phyloP scores from a whole-genome alignment of 2,888 invertebrate genomes.

The Dorcus hopei region DNA sequence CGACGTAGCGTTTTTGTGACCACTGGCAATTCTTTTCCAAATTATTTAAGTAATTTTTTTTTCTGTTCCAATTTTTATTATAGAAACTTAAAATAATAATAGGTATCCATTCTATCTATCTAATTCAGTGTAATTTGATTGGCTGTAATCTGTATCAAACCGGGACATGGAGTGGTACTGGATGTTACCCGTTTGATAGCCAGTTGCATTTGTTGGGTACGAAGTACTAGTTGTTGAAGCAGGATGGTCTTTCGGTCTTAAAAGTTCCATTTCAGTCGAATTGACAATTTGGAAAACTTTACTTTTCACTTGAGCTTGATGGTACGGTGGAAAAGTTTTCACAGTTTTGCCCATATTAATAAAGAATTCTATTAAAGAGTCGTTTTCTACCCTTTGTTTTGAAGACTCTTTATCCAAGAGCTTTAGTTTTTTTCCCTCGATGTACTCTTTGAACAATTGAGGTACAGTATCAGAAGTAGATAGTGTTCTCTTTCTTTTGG shows the following conservation, averaged over 20 bases:
- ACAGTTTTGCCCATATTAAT: background rate
- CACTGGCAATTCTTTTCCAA: too few relatives aligned
- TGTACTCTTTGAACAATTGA: background rate
- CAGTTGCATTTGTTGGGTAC: background rate
- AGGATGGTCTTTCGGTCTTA: background rate
- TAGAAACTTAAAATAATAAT: too few relatives aligned
- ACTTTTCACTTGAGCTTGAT: background rate
- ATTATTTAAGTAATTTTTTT: too few relatives aligned
- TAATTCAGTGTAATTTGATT: too few relatives aligned
- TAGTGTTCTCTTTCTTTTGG: background rate
- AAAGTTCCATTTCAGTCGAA: background rate
- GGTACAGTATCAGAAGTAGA: background rate
- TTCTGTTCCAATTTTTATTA: too few relatives aligned
- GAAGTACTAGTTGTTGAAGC: background rate
- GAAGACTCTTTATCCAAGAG: background rate
- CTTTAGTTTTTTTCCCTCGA: background rate
- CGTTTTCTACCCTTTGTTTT: background rate
- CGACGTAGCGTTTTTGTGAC: too few relatives aligned
- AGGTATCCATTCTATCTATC: too few relatives aligned
- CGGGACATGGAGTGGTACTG: too few relatives aligned
- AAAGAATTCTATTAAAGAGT: background rate
- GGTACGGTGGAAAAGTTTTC: background rate
- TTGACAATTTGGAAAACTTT: slow-evolving; percentile 1
- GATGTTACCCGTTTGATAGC: too few relatives aligned
- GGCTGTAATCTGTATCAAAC: too few relatives aligned